A percentile compares a stretch with the other conserved stretches of the same genome.
Evolutionary conservation across 2,797 vertebrate genomes (phyloP).

Genomic region (Chelonia mydas): DNA sequence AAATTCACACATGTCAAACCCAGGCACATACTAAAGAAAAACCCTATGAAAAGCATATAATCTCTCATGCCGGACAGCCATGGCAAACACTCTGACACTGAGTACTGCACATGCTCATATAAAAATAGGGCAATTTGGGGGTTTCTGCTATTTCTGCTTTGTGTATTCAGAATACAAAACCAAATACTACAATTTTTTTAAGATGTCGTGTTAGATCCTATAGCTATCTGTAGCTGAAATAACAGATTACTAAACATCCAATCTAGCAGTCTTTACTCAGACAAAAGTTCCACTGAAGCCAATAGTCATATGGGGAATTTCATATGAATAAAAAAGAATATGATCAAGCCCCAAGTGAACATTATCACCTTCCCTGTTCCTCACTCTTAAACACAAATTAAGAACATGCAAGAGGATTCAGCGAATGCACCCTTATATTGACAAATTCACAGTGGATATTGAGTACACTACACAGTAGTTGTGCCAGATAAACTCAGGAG

Average conservation of each 20-base stretch:
- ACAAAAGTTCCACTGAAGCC: not conserved
- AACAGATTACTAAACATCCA: not conserved
- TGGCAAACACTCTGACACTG: not conserved
- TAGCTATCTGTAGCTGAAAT: not conserved
- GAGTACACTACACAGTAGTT: not conserved
- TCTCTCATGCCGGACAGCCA: rapidly evolving
- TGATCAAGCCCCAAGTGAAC: not conserved
- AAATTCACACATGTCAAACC: not conserved
- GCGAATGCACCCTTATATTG: not conserved
- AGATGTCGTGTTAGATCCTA: not conserved
- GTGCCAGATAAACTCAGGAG: not conserved
- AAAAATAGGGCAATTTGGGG: not conserved
- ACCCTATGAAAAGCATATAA: rapidly evolving
- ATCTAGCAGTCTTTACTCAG: not conserved
- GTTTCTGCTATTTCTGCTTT: not conserved
- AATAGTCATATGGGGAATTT: not conserved
- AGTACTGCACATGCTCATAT: not conserved
- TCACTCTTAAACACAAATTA: not conserved
- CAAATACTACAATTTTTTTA: not conserved
- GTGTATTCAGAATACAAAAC: not conserved
- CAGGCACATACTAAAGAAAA: not conserved
- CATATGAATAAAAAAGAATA: not conserved
- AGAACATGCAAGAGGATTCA: not conserved
- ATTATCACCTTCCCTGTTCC: not conserved
- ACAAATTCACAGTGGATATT: not conserved